These are phyloP conservation scores for Aplochiton taeniatus DNA, from an alignment of 2,797 vertebrate species.

Conservation along the genomic window DNA sequence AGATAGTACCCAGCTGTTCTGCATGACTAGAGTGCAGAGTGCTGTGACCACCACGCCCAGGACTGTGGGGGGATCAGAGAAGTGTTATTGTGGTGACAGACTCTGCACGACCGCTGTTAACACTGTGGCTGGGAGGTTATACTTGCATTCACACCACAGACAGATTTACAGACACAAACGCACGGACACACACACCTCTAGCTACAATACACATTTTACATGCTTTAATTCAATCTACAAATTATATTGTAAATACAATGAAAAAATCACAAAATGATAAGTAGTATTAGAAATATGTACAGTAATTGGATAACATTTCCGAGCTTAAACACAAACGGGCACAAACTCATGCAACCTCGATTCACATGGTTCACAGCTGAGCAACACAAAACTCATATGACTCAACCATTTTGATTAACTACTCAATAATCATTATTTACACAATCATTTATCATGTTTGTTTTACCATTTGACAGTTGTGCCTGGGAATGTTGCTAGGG, in stretches of 20 bases:
- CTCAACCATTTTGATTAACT: too few relatives aligned
- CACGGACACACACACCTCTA: background rate
- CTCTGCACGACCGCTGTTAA: constrained; percentile 15
- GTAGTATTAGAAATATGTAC: too few relatives aligned
- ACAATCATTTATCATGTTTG: too few relatives aligned
- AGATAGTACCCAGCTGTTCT: constrained; percentile 11
- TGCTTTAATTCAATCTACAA: background rate
- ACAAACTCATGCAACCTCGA: too few relatives aligned
- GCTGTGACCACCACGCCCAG: constrained; percentile 28
- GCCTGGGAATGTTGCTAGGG: too few relatives aligned
- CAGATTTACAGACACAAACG: background rate
- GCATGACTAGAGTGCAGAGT: constrained; percentile 45
- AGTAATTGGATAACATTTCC: too few relatives aligned
- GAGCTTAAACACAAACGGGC: too few relatives aligned
- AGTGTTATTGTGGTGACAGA: constrained; percentile 33
- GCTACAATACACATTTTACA: background rate
- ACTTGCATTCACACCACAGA: background rate
- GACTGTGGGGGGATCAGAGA: constrained; percentile 7
- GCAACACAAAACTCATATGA: too few relatives aligned
- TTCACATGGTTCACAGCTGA: too few relatives aligned
- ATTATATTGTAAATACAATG: background rate
- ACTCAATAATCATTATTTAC: too few relatives aligned
- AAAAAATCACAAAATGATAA: too few relatives aligned
- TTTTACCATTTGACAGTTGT: too few relatives aligned
- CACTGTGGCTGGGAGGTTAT: constrained; percentile 7